These are phyloP conservation scores for Paracyprichromis sp. DNA, from an alignment of 2,113 vertebrate genomes.

Conservation along the genomic window DNA sequence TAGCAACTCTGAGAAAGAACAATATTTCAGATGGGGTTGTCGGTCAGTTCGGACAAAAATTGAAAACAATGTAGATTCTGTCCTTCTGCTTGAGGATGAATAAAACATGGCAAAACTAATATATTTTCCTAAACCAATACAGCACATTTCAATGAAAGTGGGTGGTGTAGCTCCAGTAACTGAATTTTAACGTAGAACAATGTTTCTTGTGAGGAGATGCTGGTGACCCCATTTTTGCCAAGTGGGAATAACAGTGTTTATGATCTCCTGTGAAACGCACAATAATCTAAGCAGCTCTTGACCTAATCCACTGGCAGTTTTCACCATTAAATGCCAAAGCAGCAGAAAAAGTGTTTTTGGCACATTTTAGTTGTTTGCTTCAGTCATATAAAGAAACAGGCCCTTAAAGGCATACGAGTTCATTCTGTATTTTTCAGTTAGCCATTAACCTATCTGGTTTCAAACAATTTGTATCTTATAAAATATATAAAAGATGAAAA, in stretches of 20 bases:
- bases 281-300: not conserved
- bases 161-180: not conserved
- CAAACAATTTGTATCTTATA: not conserved
- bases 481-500: not conserved
- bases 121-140: not conserved
- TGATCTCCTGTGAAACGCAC: not conserved
- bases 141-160: not conserved
- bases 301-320: not conserved
- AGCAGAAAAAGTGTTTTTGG: not conserved
- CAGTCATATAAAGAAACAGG: not conserved
- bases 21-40: not conserved
- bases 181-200: not conserved
- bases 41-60: not conserved
- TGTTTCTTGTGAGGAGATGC: not conserved
- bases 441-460: not conserved
- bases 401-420: not conserved
- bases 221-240: not conserved
- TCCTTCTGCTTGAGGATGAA: not conserved
- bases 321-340: not conserved
- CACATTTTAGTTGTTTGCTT: not conserved
- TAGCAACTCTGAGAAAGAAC: constrained; percentile 30
- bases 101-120: not conserved
- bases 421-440: not conserved
- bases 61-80: not conserved
- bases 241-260: not conserved